phyloP scores from a whole-genome alignment of 2,888 invertebrate genomes.

The Parnassius orleans region DNA sequence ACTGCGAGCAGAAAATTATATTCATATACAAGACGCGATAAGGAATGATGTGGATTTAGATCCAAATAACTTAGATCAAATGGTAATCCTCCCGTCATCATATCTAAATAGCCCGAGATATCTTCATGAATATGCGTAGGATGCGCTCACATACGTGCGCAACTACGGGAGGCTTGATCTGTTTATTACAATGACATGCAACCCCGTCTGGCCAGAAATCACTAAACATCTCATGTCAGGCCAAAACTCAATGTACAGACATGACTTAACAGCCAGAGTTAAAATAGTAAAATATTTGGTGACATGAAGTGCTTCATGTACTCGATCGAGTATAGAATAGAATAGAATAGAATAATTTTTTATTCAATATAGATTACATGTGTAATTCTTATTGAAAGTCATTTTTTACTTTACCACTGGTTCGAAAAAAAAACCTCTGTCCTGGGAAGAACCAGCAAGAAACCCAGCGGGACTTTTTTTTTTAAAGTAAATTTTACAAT shows the following conservation, averaged over 20 bases:
- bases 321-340: no score
- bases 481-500: no score
- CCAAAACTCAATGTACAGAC: conserved; percentile 13
- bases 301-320: no score
- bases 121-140: conserved; percentile 32
- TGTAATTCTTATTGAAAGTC: no score
- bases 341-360: no score
- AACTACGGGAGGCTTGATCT: conserved; percentile 31
- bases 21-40: conserved; percentile 1
- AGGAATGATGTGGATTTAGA: conserved; percentile 3
- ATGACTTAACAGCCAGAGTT: conserved; percentile 24
- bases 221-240: conserved; percentile 30
- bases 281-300: no score
- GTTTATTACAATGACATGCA: conserved; percentile 36
- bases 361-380: no score
- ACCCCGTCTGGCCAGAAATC: conserved; percentile 25
- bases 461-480: no score
- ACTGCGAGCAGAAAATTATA: conserved; percentile 6
- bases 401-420: no score
- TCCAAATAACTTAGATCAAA: not conserved
- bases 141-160: conserved; percentile 25
- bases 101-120: conserved; percentile 25
- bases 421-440: no score
- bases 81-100: conserved; percentile 16
- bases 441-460: no score